Conservation (phyloP, 2,797 vertebrate genomes). For the Karalla daura region DNA sequence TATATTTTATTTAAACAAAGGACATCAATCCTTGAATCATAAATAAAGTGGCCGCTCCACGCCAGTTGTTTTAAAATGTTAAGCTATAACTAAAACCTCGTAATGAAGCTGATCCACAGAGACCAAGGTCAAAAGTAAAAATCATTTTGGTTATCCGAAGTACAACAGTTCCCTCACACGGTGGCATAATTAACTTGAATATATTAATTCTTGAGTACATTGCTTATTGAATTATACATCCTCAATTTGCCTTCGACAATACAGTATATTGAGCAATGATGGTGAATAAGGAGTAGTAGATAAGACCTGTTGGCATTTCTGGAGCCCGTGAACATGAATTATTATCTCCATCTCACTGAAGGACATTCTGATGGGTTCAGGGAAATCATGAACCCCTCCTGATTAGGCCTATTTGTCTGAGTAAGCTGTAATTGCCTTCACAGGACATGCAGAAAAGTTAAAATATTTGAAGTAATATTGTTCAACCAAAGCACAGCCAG, state of each 20-base stretch:
- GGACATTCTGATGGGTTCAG: conserved; percentile 65
- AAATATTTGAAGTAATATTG: conserved; percentile 33
- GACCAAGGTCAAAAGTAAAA: conserved; percentile 82
- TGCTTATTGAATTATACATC: conserved; percentile 89
- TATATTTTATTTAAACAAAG: conserved; percentile 78
- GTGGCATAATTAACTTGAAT: conserved; percentile 91
- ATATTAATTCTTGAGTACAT: conserved; percentile 89
- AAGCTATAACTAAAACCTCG: conserved; percentile 75
- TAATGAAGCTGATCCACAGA: conserved; percentile 80
- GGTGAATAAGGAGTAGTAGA: conserved; percentile 66
- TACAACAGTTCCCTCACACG: conserved; percentile 81
- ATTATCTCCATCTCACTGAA: conserved; percentile 74
- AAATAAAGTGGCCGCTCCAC: conserved; percentile 59
- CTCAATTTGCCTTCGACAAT: conserved; percentile 80
- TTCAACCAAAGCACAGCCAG: conserved; percentile 14
- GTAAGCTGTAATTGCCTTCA: conserved; percentile 74
- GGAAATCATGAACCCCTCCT: conserved; percentile 55
- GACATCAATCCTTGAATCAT: conserved; percentile 73
- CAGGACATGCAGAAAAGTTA: conserved; percentile 45
- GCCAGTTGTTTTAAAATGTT: conserved; percentile 76
- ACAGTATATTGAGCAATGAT: conserved; percentile 69
- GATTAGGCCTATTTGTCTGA: conserved; percentile 61
- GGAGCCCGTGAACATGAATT: conserved; percentile 75
- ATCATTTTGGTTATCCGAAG: conserved; percentile 76
- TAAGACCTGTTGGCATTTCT: conserved; percentile 75